A percentile compares a stretch with the other conserved stretches of the same genome.
These are phyloP conservation scores for Nezara viridula DNA, from an alignment of 2,888 invertebrate genomes.

Conservation along the genomic window DNA sequence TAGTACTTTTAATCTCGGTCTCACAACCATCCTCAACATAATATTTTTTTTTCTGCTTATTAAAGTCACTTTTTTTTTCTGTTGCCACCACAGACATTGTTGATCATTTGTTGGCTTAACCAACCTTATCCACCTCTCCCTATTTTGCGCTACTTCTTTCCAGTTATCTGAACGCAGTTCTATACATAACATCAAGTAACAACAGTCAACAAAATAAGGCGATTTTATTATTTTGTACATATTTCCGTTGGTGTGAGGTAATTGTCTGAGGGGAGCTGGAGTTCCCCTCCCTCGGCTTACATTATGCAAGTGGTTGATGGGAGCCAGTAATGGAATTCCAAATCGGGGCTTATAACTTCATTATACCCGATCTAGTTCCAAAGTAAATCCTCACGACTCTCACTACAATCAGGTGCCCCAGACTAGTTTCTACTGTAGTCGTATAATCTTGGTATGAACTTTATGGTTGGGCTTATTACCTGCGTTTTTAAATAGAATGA, in stretches of 20 bases:
- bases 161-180: no score
- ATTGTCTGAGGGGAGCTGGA: not conserved
- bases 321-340: not conserved
- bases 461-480: not conserved
- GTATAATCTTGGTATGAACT: not conserved
- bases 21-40: no score
- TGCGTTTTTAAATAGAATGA: not conserved
- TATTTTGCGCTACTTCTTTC: no score
- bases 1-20: no score
- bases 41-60: no score
- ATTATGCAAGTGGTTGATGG: not conserved
- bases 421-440: no score
- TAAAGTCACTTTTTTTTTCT: no score
- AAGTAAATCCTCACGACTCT: not conserved
- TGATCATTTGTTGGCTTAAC: no score
- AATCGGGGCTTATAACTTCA: conserved; percentile 23
- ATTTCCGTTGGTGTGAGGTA: not conserved
- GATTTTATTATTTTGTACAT: not conserved
- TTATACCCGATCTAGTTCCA: conserved; percentile 16
- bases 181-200: no score
- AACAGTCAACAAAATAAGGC: not conserved
- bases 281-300: not conserved
- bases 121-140: no score
- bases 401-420: not conserved
- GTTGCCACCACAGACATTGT: no score